Evolutionary conservation across 2,113 vertebrate genomes (phyloP), one percentile per base, ranked within the genome.

Genomic region (Larimichthys crocea): DNA sequence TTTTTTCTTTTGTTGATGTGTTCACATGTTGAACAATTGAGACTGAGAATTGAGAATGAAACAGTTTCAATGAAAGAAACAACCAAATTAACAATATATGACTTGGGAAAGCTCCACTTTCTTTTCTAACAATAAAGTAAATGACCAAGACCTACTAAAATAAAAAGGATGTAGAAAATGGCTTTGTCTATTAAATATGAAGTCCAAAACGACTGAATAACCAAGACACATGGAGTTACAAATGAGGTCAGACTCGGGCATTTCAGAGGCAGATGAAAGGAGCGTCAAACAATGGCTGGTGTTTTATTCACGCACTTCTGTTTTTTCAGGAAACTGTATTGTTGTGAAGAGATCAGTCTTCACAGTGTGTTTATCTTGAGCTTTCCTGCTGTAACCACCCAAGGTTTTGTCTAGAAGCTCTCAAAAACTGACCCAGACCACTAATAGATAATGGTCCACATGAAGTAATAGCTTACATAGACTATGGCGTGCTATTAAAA

Each of bases 241-340:
- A 46, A 60, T 50, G 22, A 48, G 44, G 14, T 22, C 29, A 20
- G 20, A 3, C 56, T 76, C 26, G 1, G 46, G 10, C 0, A 0
- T 48, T 59, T 59, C 9, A 40, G 59, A 31, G 26, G n/a, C 50
- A 66, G 57, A 56, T 62, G 3, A 71, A 63, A 52, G 44, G 0
- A 70, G 31, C 12, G 26, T 74, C 5, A 22, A 57, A 88, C 50
- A 83, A 87, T 66, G 52, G 71, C 76, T 77, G 46, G 11, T 40
- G 56, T 24, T 8, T 85, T 79, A 83, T 83, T 70, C 60, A 11
- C n/a, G 4, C 35, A 69, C 49, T 48, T 77, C 83, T 79, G 63
- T 78, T 82, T 80, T 87, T 83, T 73, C 76, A 79, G 85, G 81
- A 85, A 90, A 80, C 50, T 52, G 48, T 46, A 61, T 76, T 82